phyloP scores from a whole-genome alignment of 1,140 invertebrate genomes.

The Aethina tumida region DNA sequence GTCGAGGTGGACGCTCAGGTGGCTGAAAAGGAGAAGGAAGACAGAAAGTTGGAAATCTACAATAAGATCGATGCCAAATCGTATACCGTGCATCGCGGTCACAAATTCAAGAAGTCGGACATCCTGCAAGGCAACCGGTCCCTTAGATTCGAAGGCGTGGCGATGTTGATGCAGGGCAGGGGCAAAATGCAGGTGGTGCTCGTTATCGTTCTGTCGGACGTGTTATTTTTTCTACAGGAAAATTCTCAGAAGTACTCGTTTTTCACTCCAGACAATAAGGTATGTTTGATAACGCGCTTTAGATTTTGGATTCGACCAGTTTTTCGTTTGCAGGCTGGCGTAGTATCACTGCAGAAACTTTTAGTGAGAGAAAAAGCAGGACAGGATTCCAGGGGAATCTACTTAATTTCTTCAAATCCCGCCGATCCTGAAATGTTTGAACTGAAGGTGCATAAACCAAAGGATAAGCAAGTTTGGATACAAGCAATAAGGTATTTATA shows the following conservation, averaged over 20 bases:
- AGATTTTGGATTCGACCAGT: neutral
- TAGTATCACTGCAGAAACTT: constrained; percentile 82
- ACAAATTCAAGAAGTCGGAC: constrained; percentile 93
- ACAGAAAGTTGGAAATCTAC: constrained; percentile 85
- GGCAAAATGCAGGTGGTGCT: constrained; percentile 74
- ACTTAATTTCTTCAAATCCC: constrained; percentile 79
- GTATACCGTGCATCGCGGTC: constrained; percentile 67
- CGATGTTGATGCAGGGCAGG: constrained; percentile 72
- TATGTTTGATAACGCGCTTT: constrained; percentile 22
- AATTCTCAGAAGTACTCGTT: constrained; percentile 75
- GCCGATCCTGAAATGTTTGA: constrained; percentile 92
- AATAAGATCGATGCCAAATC: constrained; percentile 88
- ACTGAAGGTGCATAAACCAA: constrained; percentile 77
- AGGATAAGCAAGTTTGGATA: constrained; percentile 84
- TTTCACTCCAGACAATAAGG: constrained; percentile 79
- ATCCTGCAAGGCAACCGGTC: constrained; percentile 72
- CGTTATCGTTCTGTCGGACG: constrained; percentile 82
- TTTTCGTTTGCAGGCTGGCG: constrained; percentile 56
- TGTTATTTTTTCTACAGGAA: constrained; percentile 84
- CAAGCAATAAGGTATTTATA: constrained; percentile 57
- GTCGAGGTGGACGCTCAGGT: constrained; percentile 85
- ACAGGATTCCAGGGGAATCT: constrained; percentile 76
- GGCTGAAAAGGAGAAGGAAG: constrained; percentile 80
- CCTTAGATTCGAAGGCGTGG: constrained; percentile 77
- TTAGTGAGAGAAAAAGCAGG: constrained; percentile 88